Evolutionary conservation across 2,888 invertebrate genomes (phyloP), one percentile per base, ranked within the genome.

Genomic region (Diachrysia chrysitis): DNA sequence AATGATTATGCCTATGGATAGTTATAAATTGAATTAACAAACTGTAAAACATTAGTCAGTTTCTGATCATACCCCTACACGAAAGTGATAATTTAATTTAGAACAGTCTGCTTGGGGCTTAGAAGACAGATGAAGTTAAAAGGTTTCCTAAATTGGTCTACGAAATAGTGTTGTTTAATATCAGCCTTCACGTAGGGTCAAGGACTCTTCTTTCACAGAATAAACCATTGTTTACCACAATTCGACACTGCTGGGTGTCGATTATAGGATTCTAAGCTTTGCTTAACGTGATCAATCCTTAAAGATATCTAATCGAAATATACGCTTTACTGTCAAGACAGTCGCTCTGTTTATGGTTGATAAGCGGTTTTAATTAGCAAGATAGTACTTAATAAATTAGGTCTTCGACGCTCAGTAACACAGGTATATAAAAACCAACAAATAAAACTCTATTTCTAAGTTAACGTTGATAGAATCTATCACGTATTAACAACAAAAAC

Each of bases 61-160:
- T n/a, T 37, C 37, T 16, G 14, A 1, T 37, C 46, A 17, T 17
- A n/a, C 21, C 29, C 35, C 25, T 16, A 19, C 12, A 56, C 53
- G 16, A 70, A 76, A 76, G 21, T 76, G 46, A 32, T 64, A 46
- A 76, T 48, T 76, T 54, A 48, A 76, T 60, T 76, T 32, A 54
- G 54, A 60, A 42, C 57, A 32, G 53, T 10, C n/a, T n/a, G 37
- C 2, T 23, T 21, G 23, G 25, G 25, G 25, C 23, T 19, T 51
- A 51, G 21, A 51, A 19, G 2, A 21, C 21, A 42, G 2, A n/a
- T n/a, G 42, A 42, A n/a, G 48, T 51, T 51, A 51, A 0, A 51
- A 51, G 48, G 19, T 21, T 51, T 51, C 48, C 48, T 21, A 46
- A n/a, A 46, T 10, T 48, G 10, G 9, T 17, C 14, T 46, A 19